Percentiles rank a stretch among this genome's conserved stretches.
Conservation (phyloP, 2,888 invertebrate species). For the Sicus ferrugineus region DNA sequence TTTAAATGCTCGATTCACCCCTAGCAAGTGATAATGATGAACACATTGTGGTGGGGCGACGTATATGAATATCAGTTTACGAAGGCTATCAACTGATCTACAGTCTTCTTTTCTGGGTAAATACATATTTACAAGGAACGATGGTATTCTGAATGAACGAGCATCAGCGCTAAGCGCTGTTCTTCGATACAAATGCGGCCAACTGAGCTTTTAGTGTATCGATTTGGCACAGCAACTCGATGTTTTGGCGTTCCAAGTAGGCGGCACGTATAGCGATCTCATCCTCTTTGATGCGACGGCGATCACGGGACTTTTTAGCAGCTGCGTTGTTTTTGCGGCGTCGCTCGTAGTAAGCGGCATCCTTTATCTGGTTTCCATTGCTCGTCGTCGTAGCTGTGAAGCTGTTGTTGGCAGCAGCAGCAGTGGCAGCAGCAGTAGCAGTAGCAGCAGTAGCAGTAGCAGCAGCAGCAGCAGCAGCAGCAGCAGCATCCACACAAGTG, state of each 20-base stretch:
- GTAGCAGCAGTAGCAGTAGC: conserved; percentile 22
- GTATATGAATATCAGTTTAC: no score
- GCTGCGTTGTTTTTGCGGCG: conserved; percentile 93
- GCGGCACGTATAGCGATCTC: conserved; percentile 89
- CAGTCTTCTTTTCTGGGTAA: conserved; percentile 36
- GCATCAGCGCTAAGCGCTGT: conserved; percentile 38
- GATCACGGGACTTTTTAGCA: conserved; percentile 92
- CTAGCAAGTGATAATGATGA: no score
- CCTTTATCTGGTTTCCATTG: conserved; percentile 66
- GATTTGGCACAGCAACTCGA: conserved; percentile 77
- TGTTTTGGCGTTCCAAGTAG: conserved; percentile 85
- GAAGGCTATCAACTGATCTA: conserved; percentile 24
- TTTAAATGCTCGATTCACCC: no score
- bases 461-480: no score
- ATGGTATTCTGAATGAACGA: conserved; percentile 47
- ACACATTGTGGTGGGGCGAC: no score
- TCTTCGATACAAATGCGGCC: conserved; percentile 59
- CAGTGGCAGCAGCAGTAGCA: conserved; percentile 13
- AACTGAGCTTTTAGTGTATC: conserved; percentile 73
- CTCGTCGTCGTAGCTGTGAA: not conserved
- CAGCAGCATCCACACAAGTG: not conserved
- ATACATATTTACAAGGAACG: conserved; percentile 21
- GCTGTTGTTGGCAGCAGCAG: conserved; percentile 24
- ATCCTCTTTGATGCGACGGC: conserved; percentile 88
- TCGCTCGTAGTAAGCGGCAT: conserved; percentile 87